A percentile compares a stretch with the other conserved stretches of the same genome.
phyloP scores from a whole-genome alignment of 2,113 vertebrate species.

The Onychorhynchus coronatus region DNA sequence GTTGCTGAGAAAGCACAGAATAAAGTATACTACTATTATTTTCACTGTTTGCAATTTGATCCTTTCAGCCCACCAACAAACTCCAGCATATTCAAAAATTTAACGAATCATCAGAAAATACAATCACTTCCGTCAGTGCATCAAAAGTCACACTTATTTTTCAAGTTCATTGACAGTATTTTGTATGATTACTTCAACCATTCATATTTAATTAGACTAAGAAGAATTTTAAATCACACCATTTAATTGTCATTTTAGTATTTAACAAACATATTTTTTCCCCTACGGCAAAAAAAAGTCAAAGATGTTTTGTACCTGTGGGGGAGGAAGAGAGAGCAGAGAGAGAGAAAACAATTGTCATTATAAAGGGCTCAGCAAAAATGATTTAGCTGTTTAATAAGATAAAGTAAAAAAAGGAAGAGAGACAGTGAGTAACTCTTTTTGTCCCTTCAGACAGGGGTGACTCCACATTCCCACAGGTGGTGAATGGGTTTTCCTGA shows the following conservation, averaged over 20 bases:
- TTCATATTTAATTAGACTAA: not conserved
- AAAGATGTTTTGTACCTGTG: accelerated
- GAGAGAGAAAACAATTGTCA: not conserved
- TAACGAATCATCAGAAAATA: not conserved
- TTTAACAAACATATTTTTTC: not conserved
- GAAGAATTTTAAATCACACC: not conserved
- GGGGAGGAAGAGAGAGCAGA: not conserved
- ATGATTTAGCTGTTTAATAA: not conserved
- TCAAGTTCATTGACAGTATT: not conserved
- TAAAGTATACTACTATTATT: not conserved
- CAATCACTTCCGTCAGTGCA: not conserved
- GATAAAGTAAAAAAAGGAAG: not conserved
- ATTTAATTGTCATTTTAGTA: not conserved
- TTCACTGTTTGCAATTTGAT: not conserved
- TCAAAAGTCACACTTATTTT: not conserved
- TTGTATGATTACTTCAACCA: not conserved
- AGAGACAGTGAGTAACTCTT: not conserved
- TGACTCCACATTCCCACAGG: not conserved
- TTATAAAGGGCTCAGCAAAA: not conserved
- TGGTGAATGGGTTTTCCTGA: not conserved
- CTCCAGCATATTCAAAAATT: not conserved
- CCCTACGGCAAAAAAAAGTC: not conserved
- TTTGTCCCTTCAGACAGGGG: not conserved
- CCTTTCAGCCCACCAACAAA: not conserved
- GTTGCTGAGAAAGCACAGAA: not conserved